These are phyloP conservation scores for Margarornis squamiger DNA, from an alignment of 2,797 vertebrate genomes.

Conservation along the genomic window DNA sequence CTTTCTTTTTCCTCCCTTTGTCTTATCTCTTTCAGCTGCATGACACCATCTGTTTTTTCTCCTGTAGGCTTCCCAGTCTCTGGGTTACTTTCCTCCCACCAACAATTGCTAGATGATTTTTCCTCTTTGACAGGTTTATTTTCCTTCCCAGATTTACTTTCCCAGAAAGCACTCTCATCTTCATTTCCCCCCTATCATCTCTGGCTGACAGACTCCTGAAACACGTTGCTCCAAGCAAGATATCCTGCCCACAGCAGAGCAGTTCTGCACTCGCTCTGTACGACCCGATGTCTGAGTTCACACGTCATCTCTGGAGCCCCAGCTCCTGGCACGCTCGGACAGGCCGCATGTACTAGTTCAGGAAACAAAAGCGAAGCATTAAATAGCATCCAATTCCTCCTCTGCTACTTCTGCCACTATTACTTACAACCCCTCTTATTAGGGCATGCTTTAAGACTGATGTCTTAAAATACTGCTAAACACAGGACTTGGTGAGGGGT, in stretches of 20 bases:
- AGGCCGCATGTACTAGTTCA: not conserved
- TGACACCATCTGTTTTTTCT: not conserved
- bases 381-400: not conserved
- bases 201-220: not conserved
- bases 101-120: not conserved
- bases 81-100: not conserved
- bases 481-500: not conserved
- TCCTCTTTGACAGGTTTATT: constrained; percentile 4
- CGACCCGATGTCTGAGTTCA: accelerated
- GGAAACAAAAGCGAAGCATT: not conserved
- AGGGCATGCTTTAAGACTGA: not conserved
- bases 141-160: not conserved
- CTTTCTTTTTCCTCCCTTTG: accelerated
- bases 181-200: not conserved
- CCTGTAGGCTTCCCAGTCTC: not conserved
- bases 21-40: not conserved
- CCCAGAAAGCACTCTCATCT: not conserved
- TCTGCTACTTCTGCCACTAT: not conserved
- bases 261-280: not conserved
- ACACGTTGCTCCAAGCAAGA: not conserved
- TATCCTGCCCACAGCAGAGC: not conserved
- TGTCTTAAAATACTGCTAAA: not conserved
- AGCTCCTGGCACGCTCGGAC: not conserved
- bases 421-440: not conserved
- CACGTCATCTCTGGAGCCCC: accelerated